These are phyloP conservation scores for Drosophila melanica DNA, from an alignment of 1,140 invertebrate genomes.

Conservation along the genomic window DNA sequence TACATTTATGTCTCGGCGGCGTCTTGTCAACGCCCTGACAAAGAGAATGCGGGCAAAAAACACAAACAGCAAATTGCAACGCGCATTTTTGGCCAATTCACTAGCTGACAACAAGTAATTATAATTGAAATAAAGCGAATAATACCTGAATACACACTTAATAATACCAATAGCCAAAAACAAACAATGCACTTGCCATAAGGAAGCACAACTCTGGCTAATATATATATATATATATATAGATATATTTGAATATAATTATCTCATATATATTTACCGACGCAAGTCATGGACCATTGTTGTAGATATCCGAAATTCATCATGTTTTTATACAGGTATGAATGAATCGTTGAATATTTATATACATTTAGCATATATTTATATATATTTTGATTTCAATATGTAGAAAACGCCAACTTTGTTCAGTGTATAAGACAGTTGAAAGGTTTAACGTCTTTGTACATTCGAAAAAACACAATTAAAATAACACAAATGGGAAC, in stretches of 20 bases:
- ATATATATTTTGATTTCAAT: background rate
- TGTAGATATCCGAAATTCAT: constrained; percentile 12
- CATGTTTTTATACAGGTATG: constrained; percentile 6
- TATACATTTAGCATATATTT: constrained; percentile 1
- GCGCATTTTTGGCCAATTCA: constrained; percentile 57
- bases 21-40: constrained; percentile 58
- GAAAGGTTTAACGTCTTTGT: background rate
- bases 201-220: constrained; percentile 19
- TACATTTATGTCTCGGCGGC: constrained; percentile 13
- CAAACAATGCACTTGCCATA: constrained; percentile 32
- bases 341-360: background rate
- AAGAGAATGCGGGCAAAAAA: constrained; percentile 46
- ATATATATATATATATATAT: constrained; percentile 18
- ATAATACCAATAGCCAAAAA: background rate
- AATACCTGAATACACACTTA: background rate
- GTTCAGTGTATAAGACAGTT: background rate
- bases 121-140: constrained; percentile 10
- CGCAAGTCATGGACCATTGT: constrained; percentile 27
- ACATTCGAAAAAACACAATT: too few species aligned
- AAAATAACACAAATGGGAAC: too few species aligned
- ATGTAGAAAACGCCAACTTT: constrained; percentile 15
- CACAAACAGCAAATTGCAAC: constrained; percentile 12
- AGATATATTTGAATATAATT: background rate
- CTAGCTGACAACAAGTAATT: constrained; percentile 31
- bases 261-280: constrained; percentile 33